Evolutionary conservation across 1,140 invertebrate genomes (phyloP).

Genomic region (Micrasema minimum): DNA sequence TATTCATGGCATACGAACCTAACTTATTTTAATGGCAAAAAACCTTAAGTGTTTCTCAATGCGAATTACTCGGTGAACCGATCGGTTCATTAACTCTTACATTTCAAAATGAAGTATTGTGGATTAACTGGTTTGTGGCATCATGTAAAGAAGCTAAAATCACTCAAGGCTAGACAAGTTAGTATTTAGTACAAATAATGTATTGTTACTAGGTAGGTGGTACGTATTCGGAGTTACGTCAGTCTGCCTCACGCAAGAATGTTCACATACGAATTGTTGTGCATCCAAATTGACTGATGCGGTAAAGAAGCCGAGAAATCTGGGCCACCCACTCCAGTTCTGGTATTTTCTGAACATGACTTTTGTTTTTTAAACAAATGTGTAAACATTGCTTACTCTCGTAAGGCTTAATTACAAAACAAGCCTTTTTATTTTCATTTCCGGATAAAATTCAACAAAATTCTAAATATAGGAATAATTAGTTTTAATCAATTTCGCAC

Average conservation of each 20-base stretch:
- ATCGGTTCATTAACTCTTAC: slow-evolving; percentile 14
- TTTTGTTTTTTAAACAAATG: slow-evolving; percentile 26
- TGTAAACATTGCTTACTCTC: neutral
- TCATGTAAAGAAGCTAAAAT: slow-evolving; percentile 4
- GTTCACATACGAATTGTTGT: neutral
- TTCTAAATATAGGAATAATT: too few relatives aligned
- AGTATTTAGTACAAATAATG: neutral
- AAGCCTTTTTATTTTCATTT: neutral
- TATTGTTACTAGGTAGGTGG: neutral
- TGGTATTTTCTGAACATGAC: slow-evolving; percentile 20
- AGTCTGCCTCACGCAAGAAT: slow-evolving; percentile 12
- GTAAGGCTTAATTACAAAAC: neutral
- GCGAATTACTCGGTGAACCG: slow-evolving; percentile 1
- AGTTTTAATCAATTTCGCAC: too few relatives aligned
- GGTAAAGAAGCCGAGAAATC: slow-evolving; percentile 3
- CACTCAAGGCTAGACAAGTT: slow-evolving; percentile 1
- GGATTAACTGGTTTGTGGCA: slow-evolving; percentile 19
- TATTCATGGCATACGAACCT: too few relatives aligned
- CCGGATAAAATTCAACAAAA: too few relatives aligned
- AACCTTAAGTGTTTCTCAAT: neutral
- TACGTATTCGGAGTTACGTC: slow-evolving; percentile 1
- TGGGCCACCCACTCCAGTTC: slow-evolving; percentile 3
- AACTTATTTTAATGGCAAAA: too few relatives aligned
- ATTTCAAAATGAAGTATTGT: slow-evolving; percentile 11
- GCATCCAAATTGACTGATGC: slow-evolving; percentile 17